A percentile compares a stretch with the other conserved stretches of the same genome.
These are phyloP conservation scores for Clarias batrachus DNA, from an alignment of 2,113 vertebrate species.

Conservation along the genomic window DNA sequence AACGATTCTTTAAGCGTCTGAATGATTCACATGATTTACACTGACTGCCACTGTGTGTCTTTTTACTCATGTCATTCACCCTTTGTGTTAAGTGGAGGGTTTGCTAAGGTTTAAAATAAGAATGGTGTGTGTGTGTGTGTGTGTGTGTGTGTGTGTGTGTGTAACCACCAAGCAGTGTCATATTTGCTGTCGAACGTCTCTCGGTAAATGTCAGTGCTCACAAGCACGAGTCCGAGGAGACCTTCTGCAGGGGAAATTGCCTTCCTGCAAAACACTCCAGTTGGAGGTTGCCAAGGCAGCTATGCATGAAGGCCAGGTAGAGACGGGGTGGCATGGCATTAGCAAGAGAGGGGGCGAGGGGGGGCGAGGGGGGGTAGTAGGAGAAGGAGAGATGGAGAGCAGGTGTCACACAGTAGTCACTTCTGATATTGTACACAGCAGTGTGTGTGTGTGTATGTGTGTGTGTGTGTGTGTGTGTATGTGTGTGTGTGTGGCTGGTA, in stretches of 20 bases:
- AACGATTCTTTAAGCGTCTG: neutral
- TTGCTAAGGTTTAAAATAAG: conserved; percentile 24
- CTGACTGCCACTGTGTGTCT: neutral
- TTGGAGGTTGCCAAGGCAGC: conserved; percentile 61
- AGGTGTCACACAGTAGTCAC: conserved; percentile 56
- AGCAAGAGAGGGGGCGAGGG: conserved; percentile 44
- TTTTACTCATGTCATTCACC: neutral
- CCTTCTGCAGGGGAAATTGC: conserved; percentile 61
- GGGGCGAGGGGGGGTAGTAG: neutral
- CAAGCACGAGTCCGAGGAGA: conserved; percentile 58
- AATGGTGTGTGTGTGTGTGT: conserved; percentile 27
- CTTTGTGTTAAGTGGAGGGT: conserved; percentile 19
- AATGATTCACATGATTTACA: neutral
- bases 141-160: too few relatives aligned
- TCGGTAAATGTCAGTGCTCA: conserved; percentile 62
- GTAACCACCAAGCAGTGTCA: conserved; percentile 32
- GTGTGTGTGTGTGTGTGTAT: conserved; percentile 44
- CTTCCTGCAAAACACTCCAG: conserved; percentile 61
- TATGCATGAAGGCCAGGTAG: conserved; percentile 60
- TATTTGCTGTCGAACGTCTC: conserved; percentile 57
- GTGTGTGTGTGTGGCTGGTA: conserved; percentile 27
- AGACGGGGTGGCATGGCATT: conserved; percentile 58
- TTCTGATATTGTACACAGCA: conserved; percentile 60
- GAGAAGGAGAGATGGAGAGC: conserved; percentile 48
- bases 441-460: conserved; percentile 48